A percentile compares a stretch with the other conserved stretches of the same genome.
phyloP scores from a whole-genome alignment of 2,888 invertebrate genomes.

The Therioaphis trifolii region DNA sequence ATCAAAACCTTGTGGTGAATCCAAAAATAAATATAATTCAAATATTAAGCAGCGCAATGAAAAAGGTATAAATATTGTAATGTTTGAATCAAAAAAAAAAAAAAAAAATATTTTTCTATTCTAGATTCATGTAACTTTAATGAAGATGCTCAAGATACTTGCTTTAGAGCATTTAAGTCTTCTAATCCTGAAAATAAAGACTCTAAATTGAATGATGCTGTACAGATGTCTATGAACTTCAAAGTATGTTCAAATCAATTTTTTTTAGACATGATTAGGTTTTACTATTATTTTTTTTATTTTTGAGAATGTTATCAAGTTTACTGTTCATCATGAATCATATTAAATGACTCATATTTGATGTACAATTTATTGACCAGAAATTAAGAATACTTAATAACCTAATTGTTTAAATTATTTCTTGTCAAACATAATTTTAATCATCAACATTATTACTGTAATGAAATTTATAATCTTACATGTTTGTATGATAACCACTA shows the following conservation, averaged over 20 bases:
- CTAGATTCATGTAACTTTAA: slow-evolving; percentile 54
- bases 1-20: slow-evolving; percentile 55
- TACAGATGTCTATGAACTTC: slow-evolving; percentile 55
- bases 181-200: slow-evolving; percentile 50
- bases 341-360: too few species aligned
- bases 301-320: too few species aligned
- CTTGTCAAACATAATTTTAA: too few species aligned
- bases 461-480: too few species aligned
- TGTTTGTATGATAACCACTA: too few species aligned
- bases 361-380: too few species aligned
- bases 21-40: slow-evolving; percentile 61
- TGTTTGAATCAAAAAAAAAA: neutral
- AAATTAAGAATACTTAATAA: too few species aligned
- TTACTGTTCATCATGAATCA: too few species aligned
- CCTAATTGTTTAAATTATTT: too few species aligned
- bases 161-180: slow-evolving; percentile 55
- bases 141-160: slow-evolving; percentile 56
- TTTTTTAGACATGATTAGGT: too few species aligned
- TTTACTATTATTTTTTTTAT: too few species aligned
- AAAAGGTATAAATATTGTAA: slow-evolving; percentile 40
- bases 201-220: slow-evolving; percentile 55
- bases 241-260: slow-evolving; percentile 27
- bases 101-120: neutral
- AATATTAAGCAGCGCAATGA: slow-evolving; percentile 52
- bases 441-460: too few species aligned